A percentile compares a stretch with the other conserved stretches of the same genome.
Evolutionary conservation across 2,113 vertebrate genomes (phyloP).

Genomic region (Gallinago paraguaiae): DNA sequence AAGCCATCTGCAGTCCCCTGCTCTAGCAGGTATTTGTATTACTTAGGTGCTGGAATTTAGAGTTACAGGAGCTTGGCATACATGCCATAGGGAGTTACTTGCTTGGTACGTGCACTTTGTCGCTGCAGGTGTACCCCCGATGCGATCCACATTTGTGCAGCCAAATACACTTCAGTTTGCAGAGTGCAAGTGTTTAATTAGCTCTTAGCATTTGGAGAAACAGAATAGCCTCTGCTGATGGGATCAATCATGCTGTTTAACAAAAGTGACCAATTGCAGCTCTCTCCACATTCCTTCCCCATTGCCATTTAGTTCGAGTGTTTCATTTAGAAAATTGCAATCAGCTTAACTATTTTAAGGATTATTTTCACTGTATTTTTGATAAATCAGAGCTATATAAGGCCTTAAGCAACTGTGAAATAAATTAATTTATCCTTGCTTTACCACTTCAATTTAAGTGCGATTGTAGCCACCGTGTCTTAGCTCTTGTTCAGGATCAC

Average conservation of each 20-base stretch:
- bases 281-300: neutral
- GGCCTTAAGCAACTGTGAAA: neutral
- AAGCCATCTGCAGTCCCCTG: neutral
- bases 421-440: neutral
- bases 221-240: neutral
- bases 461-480: neutral
- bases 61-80: neutral
- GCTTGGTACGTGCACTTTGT: neutral
- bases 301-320: neutral
- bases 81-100: neutral
- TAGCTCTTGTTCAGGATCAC: neutral
- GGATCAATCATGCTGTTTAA: neutral
- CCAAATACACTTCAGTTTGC: neutral
- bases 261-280: neutral
- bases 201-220: neutral
- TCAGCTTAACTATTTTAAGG: neutral
- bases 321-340: constrained; percentile 10
- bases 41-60: neutral
- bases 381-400: neutral
- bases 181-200: neutral
- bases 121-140: neutral
- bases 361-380: neutral
- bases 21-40: neutral
- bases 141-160: neutral
- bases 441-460: neutral